phyloP scores from a whole-genome alignment of 2,113 vertebrate species.

The Chlamydotis undulata region DNA sequence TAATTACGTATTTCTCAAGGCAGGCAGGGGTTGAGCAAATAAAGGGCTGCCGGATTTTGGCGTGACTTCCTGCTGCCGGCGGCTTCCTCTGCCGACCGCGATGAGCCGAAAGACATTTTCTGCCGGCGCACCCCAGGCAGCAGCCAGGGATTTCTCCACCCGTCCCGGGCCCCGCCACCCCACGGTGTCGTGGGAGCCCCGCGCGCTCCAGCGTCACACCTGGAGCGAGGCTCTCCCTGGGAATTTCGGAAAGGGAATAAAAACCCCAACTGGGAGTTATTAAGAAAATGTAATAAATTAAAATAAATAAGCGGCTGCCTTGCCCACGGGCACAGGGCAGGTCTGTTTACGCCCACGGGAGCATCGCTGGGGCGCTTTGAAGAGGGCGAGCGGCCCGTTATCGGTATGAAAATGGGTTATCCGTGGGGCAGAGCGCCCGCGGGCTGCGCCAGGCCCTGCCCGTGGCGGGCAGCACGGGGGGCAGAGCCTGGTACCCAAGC shows the following conservation, averaged over 20 bases:
- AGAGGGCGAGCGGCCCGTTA: not conserved
- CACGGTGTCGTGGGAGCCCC: not conserved
- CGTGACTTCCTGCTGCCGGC: slow-evolving; percentile 63
- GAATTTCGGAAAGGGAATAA: not conserved
- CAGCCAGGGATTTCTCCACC: not conserved
- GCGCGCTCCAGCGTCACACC: not conserved
- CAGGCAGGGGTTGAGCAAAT: slow-evolving; percentile 66
- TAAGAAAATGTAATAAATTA: not conserved
- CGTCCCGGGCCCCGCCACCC: accelerated
- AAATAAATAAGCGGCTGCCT: not conserved
- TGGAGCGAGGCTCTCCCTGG: not conserved
- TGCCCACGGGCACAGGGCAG: slow-evolving; percentile 26
- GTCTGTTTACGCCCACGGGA: slow-evolving; percentile 31
- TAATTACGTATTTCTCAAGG: slow-evolving; percentile 49
- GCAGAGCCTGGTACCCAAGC: not conserved
- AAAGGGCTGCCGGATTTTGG: slow-evolving; percentile 61
- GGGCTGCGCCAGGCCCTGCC: not conserved
- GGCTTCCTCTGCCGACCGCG: slow-evolving; percentile 38
- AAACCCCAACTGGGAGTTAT: not conserved
- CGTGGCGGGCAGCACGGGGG: accelerated
- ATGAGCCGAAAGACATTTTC: slow-evolving; percentile 44
- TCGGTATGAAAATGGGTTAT: not conserved
- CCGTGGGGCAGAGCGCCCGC: not conserved
- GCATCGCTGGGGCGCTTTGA: slow-evolving; percentile 15
- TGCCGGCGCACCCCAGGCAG: not conserved